These are phyloP conservation scores for Noturus placidus DNA, from an alignment of 2,113 vertebrate genomes.

Conservation along the genomic window DNA sequence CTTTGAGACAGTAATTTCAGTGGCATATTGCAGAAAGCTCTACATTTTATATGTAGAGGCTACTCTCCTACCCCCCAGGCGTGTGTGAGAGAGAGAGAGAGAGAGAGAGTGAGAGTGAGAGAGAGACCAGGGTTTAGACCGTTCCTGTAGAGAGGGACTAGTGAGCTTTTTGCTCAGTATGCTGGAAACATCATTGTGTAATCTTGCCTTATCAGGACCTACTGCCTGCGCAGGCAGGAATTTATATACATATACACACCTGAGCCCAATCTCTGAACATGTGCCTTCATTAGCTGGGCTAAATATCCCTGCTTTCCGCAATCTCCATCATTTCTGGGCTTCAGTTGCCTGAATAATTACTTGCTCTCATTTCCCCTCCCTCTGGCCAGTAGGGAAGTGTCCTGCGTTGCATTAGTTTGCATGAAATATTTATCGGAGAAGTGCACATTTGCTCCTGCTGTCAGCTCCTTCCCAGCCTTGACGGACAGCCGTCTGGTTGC, in stretches of 20 bases:
- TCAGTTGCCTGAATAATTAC: conserved; percentile 76
- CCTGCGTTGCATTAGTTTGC: conserved; percentile 77
- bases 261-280: conserved; percentile 66
- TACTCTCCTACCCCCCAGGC: neutral
- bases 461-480: conserved; percentile 66
- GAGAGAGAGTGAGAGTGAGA: neutral
- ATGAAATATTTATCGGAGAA: conserved; percentile 80
- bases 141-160: conserved; percentile 38
- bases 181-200: conserved; percentile 67
- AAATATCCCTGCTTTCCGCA: conserved; percentile 77
- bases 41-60: neutral
- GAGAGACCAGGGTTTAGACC: conserved; percentile 42
- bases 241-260: conserved; percentile 39
- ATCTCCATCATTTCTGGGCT: conserved; percentile 78
- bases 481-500: conserved; percentile 73
- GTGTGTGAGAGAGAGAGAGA: neutral
- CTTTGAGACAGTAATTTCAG: neutral
- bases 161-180: conserved; percentile 53
- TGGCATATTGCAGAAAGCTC: neutral
- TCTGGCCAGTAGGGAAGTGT: conserved; percentile 73
- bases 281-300: conserved; percentile 76
- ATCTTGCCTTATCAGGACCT: conserved; percentile 72
- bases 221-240: conserved; percentile 66
- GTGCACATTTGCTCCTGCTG: conserved; percentile 75
- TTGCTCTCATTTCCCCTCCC: conserved; percentile 75